These are phyloP conservation scores for Leptodactylus fallax DNA, from an alignment of 2,797 vertebrate genomes.

Conservation along the genomic window DNA sequence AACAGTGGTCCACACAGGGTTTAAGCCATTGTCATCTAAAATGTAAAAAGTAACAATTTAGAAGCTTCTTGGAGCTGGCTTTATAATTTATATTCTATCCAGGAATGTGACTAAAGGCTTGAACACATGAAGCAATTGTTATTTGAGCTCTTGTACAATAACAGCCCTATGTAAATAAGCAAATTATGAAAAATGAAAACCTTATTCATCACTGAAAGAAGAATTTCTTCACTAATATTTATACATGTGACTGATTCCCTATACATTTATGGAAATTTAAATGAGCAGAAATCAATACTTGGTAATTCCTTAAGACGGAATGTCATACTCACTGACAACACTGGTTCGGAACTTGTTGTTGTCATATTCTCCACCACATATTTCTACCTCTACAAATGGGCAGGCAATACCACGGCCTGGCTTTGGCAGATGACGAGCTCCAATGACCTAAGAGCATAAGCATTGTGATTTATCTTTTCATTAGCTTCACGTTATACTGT, in stretches of 20 bases:
- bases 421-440: constrained; percentile 93
- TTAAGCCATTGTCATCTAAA: constrained; percentile 94
- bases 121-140: background rate
- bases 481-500: background rate
- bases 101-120: background rate
- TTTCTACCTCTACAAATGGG: constrained; percentile 94
- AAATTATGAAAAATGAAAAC: too few species aligned
- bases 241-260: background rate
- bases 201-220: too few species aligned
- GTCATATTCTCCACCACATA: constrained; percentile 89
- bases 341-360: constrained; percentile 91
- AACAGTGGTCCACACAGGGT: constrained; percentile 86
- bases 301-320: too few species aligned
- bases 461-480: background rate
- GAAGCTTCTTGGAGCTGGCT: background rate
- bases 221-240: too few species aligned
- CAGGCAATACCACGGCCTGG: constrained; percentile 89
- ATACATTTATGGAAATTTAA: background rate
- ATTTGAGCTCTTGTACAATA: too few species aligned
- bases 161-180: too few species aligned
- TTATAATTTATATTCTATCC: background rate
- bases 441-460: constrained; percentile 83
- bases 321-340: constrained; percentile 85
- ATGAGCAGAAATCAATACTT: background rate
- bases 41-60: constrained; percentile 46